Percentiles rank a stretch among this genome's conserved stretches.
phyloP scores from a whole-genome alignment of 2,888 invertebrate species.

The Sesia apiformis region DNA sequence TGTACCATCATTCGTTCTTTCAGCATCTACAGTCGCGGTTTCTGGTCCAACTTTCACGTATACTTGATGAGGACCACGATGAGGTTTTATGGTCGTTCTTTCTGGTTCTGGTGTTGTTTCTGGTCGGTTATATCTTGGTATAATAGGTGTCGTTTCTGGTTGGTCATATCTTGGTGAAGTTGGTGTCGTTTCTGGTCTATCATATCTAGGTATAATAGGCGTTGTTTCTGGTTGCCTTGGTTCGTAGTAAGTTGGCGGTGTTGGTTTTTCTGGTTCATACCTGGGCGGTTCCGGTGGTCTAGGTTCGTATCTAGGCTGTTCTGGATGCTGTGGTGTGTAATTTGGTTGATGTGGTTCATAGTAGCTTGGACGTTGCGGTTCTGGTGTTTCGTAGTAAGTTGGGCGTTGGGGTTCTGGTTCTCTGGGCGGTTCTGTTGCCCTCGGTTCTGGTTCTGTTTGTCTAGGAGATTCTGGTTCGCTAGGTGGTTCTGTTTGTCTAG shows the following conservation, averaged over 20 bases:
- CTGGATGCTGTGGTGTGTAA: slow-evolving; percentile 6
- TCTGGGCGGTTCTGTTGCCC: slow-evolving; percentile 3
- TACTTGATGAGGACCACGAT: slow-evolving; percentile 23
- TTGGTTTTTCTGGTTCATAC: slow-evolving; percentile 8
- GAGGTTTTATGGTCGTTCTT: neutral
- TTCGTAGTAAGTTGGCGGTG: slow-evolving; percentile 7
- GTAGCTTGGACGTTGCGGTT: neutral
- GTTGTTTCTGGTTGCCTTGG: slow-evolving; percentile 4
- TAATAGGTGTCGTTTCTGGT: neutral
- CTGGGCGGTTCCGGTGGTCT: slow-evolving; percentile 5
- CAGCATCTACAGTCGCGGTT: slow-evolving; percentile 27
- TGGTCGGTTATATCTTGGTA: neutral
- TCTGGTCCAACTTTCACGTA: slow-evolving; percentile 28
- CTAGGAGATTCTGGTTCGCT: slow-evolving; percentile 6
- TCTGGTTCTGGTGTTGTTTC: neutral
- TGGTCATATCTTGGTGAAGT: neutral
- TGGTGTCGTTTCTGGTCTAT: neutral
- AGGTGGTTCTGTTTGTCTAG: slow-evolving; percentile 8
- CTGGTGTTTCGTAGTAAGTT: neutral
- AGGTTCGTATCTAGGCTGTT: slow-evolving; percentile 8
- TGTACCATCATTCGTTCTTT: slow-evolving; percentile 33
- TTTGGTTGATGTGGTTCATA: neutral
- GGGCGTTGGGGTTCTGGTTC: neutral
- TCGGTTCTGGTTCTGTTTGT: slow-evolving; percentile 2
- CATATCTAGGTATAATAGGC: neutral